phyloP scores from a whole-genome alignment of 2,113 vertebrate genomes.

The Phalacrocorax brasilianus region DNA sequence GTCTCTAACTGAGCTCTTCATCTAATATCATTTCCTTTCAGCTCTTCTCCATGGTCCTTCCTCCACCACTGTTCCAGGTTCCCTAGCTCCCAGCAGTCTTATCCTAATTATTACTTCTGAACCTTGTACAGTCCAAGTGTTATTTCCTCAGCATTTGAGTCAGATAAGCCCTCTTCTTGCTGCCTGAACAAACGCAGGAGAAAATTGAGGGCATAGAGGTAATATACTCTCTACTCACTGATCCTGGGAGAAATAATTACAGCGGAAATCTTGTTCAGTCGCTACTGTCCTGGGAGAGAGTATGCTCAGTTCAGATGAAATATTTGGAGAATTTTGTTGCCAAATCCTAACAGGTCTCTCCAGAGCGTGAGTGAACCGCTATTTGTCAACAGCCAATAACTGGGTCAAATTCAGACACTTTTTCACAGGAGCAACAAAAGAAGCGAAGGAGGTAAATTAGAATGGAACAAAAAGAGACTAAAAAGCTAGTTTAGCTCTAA shows the following conservation, averaged over 20 bases:
- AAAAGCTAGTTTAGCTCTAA: neutral
- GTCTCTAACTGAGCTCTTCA: neutral
- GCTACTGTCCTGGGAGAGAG: neutral
- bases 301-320: neutral
- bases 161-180: neutral
- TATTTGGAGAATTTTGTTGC: neutral
- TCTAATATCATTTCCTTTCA: neutral
- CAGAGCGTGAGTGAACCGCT: neutral
- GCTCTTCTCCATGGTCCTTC: neutral
- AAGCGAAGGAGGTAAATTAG: neutral
- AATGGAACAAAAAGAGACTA: neutral
- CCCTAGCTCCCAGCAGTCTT: neutral
- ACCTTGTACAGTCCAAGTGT: neutral
- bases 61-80: neutral
- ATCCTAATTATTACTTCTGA: constrained; percentile 8
- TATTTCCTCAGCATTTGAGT: neutral
- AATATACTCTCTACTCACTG: neutral
- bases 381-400: constrained; percentile 14
- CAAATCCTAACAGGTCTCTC: neutral
- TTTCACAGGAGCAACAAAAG: neutral
- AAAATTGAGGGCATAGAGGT: constrained; percentile 7
- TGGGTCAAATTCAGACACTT: constrained; percentile 16
- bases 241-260: constrained; percentile 39
- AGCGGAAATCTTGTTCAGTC: constrained; percentile 1
- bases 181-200: neutral